Evolutionary conservation across 2,797 vertebrate genomes (phyloP), one percentile per base, ranked within the genome.

Genomic region (Macrochelys suwanniensis): DNA sequence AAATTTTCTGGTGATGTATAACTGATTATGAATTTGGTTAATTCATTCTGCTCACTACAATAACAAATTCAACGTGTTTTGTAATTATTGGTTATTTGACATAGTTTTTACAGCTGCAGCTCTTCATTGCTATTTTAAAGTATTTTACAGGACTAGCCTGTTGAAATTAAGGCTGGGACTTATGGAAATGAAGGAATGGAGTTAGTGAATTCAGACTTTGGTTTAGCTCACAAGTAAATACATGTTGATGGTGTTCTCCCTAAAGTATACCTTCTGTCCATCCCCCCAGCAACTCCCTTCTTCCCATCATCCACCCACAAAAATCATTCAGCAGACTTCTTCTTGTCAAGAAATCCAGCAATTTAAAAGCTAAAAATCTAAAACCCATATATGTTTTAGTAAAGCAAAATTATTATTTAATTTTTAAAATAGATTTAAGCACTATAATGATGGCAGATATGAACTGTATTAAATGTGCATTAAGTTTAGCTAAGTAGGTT

Each of bases 111-210:
- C 33, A 3, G 0, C 49, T 28, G 68, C 93, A 25, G 5, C 2
- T 51, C 4, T 31, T 93, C n/a, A 2, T 47, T 89, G 94, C 87
- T 4, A 50, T 94, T 96, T 90, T 12, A 5, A 92, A 80, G 5
- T 49, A 16, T 76, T 88, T 85, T 65, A 54, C 85, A 31, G 42
- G 82, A 92, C 59, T 61, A 51, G 50, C 42, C 83, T 93, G 7
- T 45, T 88, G 59, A 86, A 89, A 68, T 81, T 45, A 91, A 61
- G 11, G 47, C 51, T 26, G 61, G 47, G 86, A 7, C 17, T 28
- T 47, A 82, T 56, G 51, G 47, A 92, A 93, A 92, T 76, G 84
- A 83, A 28, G 28, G 50, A 68, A 1, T 16, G 49, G 8, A 82
- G 17, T 13, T 7, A 59, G 2, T 12, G 85, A 88, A 82, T 25